phyloP scores from a whole-genome alignment of 92 coral and sea anemone genomes.

The Micromussa lordhowensis region DNA sequence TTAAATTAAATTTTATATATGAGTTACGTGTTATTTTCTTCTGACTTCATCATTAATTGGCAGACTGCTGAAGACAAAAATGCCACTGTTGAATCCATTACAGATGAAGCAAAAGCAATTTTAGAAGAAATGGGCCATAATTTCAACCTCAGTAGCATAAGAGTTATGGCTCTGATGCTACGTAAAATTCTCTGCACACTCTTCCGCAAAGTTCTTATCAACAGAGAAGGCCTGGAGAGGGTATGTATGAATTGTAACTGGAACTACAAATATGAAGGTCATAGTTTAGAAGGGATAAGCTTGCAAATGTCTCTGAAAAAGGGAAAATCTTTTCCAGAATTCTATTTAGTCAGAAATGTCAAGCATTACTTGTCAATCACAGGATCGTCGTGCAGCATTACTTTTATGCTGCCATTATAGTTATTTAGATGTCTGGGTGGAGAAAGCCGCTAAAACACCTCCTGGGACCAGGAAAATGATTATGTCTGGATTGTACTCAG shows the following conservation, averaged over 20 bases:
- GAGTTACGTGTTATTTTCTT: background rate
- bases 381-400: too few relatives aligned
- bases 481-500: too few relatives aligned
- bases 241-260: conserved; percentile 35
- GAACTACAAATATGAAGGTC: too few relatives aligned
- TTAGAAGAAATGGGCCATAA: conserved; percentile 96
- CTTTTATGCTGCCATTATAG: too few relatives aligned
- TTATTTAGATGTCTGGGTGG: too few relatives aligned
- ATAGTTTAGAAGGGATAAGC: too few relatives aligned
- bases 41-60: background rate
- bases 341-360: too few relatives aligned
- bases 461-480: too few relatives aligned
- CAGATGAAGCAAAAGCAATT: conserved; percentile 83
- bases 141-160: conserved; percentile 80
- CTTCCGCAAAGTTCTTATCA: conserved; percentile 85
- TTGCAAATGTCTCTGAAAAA: too few relatives aligned
- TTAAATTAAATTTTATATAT: background rate
- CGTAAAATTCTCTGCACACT: conserved; percentile 89
- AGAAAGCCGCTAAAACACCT: too few relatives aligned
- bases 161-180: conserved; percentile 89
- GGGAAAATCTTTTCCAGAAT: too few relatives aligned
- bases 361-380: too few relatives aligned
- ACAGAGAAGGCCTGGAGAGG: conserved; percentile 89
- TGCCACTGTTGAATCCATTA: conserved; percentile 56
- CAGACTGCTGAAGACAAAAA: conserved; percentile 89